Evolutionary conservation across 2,888 invertebrate genomes (phyloP).

Genomic region (Ischnura elegans): DNA sequence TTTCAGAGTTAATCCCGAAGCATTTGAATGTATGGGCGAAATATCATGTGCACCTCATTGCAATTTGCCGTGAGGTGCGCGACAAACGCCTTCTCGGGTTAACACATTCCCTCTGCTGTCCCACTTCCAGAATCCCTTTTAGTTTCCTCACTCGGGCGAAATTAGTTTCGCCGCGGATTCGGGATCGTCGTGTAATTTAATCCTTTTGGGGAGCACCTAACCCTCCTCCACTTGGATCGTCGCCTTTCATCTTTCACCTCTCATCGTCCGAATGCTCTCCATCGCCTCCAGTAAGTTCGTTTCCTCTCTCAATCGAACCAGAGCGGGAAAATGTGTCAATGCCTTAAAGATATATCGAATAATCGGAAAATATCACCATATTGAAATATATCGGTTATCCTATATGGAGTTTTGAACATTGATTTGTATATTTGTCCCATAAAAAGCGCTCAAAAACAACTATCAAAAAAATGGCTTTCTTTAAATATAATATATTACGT

Average conservation of each 20-base stretch:
- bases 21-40: neutral
- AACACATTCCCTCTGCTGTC: neutral
- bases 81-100: neutral
- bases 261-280: neutral
- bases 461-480: no score
- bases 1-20: no score
- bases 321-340: neutral
- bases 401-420: no score
- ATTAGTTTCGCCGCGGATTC: neutral
- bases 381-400: no score
- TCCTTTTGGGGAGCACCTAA: neutral
- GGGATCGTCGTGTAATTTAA: neutral
- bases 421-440: no score
- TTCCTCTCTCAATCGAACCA: neutral
- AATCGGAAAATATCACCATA: no score
- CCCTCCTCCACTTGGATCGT: neutral
- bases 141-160: neutral
- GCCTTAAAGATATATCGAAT: no score
- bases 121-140: neutral
- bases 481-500: no score
- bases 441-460: no score
- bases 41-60: neutral
- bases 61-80: neutral
- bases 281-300: neutral
- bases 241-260: neutral